Base-by-base conservation (phyloP, 2,797 vertebrate species). In the Zenarchopterus dispar region DNA sequence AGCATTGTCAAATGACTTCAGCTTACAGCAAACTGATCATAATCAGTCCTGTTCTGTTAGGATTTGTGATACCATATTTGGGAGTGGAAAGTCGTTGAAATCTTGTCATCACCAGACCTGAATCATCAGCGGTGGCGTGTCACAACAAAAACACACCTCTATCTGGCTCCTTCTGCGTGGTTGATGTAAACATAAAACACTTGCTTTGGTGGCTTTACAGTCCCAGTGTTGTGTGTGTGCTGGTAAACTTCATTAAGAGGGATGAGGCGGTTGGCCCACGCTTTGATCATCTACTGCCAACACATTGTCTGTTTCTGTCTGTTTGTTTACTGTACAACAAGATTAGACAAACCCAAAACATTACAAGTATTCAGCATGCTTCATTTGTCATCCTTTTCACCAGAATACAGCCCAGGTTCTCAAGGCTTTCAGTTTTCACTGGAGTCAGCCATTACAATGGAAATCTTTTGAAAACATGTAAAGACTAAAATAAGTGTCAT, bases 321-420 rank as follows among this genome's bases (percentile, higher is more conserved):
- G 66, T 61, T 63, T 91, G 78, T 90, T 88, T 78, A 87, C 70
- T 62, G 74, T 81, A 82, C 62, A 79, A 57, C 15, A 36, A 79
- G 87, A 89, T 84, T 87, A 85, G 77, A 43, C 24, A 70, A 80
- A 82, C 73, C 78, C 76, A 80, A 84, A 91, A 90, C 85, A 88
- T 8, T 22, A 48, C 51, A 46, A 83, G 77, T 1, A 33, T 42
- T 73, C 66, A 61, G 17, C 58, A 7, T 57, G 63, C 63, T 70
- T 62, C 41, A 75, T 59, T 43, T 8, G 56, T 75, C 44, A 44
- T 56, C 67, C 36, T 62, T 42, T 69, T 62, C 24, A 36, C 5
- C 46, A 47, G 56, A 77, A 65, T 79, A 52, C 53, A 44, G 43
- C 56, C 56, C 48, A 18, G 62, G 26, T 62, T 70, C 46, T 69